Conservation (phyloP, 2,888 invertebrate species). For the Caenorhabditis doughertyi region DNA sequence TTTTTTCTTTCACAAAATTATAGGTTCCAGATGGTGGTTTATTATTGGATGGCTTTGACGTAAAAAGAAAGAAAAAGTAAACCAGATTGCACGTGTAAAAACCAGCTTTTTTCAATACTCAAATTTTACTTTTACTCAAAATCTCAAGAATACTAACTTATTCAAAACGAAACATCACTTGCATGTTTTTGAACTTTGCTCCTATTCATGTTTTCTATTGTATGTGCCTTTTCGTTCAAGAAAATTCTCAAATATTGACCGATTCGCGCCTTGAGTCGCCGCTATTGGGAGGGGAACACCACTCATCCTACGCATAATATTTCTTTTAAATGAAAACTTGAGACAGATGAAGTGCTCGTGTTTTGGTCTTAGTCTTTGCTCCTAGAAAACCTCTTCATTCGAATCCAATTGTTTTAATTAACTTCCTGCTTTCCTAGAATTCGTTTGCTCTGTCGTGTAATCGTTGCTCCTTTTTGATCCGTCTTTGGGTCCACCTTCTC, state of each 20-base stretch:
- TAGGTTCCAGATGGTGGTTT: constrained; percentile 54
- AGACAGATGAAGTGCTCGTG: constrained; percentile 22
- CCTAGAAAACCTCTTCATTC: not conserved
- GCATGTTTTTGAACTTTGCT: constrained; percentile 44
- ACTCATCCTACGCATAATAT: constrained; percentile 9
- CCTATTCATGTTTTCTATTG: constrained; percentile 9
- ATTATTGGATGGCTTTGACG: constrained; percentile 39
- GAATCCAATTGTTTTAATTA: not conserved
- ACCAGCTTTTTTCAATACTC: not conserved
- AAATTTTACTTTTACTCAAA: too few relatives aligned
- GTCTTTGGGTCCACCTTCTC: not conserved
- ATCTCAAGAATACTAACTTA: not conserved
- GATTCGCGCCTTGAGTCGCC: constrained; percentile 46
- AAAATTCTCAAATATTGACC: constrained; percentile 50
- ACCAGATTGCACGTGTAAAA: constrained; percentile 13
- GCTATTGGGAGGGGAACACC: not conserved
- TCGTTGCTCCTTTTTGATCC: not conserved
- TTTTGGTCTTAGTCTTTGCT: constrained; percentile 48
- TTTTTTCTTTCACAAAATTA: constrained; percentile 26
- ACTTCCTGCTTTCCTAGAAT: not conserved
- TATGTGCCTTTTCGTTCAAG: constrained; percentile 51
- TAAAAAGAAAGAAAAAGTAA: constrained; percentile 1
- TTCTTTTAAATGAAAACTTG: constrained; percentile 30
- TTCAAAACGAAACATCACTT: not conserved
- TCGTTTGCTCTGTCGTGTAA: not conserved